Conservation (phyloP, 2,888 invertebrate genomes). For the Scaptodrosophila latifasciaeformis region DNA sequence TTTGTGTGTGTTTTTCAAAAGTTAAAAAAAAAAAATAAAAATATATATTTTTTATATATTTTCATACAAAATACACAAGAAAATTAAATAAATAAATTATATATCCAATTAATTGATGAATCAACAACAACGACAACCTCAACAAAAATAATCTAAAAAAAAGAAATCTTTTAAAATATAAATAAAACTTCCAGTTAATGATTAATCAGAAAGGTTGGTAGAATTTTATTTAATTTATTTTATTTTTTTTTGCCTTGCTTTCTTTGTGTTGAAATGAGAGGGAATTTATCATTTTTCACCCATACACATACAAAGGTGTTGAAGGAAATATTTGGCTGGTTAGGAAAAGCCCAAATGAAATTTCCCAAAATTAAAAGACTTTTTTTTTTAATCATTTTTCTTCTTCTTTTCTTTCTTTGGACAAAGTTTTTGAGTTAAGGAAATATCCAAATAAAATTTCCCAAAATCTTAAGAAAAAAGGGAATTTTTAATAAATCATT, state of each 20-base stretch:
- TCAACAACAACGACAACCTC: slow-evolving; percentile 9
- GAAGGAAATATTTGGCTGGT: no score
- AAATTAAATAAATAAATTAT: neutral
- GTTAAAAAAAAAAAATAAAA: slow-evolving; percentile 2
- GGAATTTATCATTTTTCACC: slow-evolving; percentile 18
- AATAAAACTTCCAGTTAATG: slow-evolving; percentile 33
- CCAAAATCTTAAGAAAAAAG: no score
- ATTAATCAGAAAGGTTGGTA: slow-evolving; percentile 42
- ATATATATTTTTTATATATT: no score
- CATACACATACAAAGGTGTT: no score
- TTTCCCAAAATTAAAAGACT: no score
- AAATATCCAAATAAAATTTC: no score
- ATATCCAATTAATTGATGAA: slow-evolving; percentile 11
- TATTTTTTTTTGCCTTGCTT: slow-evolving; percentile 28
- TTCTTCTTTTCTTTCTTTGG: no score
- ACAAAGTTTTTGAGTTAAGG: no score
- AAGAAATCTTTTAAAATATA: slow-evolving; percentile 9
- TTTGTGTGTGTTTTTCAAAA: neutral
- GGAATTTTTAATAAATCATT: no score
- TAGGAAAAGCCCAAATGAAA: no score
- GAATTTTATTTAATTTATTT: slow-evolving; percentile 11
- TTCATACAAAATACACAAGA: no score
- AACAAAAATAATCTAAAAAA: slow-evolving; percentile 12
- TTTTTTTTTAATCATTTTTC: no score
- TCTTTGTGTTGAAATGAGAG: slow-evolving; percentile 59